Percentiles rank a stretch among this genome's conserved stretches.
Conservation (phyloP, 2,888 invertebrate species). For the Oscheius sp. region DNA sequence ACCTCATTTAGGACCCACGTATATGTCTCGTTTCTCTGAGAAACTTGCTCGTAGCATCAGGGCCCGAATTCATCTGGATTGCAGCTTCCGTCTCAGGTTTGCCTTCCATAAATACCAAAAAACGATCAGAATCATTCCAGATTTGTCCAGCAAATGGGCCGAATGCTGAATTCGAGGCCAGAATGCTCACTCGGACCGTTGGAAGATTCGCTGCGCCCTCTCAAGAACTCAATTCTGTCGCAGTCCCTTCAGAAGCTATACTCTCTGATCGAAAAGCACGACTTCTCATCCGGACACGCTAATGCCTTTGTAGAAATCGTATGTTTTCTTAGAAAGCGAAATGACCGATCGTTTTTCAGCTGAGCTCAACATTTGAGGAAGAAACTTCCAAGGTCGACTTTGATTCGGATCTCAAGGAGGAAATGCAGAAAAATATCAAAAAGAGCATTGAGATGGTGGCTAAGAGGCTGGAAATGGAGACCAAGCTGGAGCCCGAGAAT, state of each 20-base stretch:
- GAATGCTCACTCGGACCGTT: constrained; percentile 48
- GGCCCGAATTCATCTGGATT: constrained; percentile 53
- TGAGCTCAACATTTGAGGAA: constrained; percentile 64
- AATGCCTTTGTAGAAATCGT: constrained; percentile 58
- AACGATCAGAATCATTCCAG: constrained; percentile 35
- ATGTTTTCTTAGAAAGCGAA: background rate
- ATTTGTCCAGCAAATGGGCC: constrained; percentile 58
- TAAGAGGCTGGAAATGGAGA: constrained; percentile 53
- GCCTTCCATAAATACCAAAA: background rate
- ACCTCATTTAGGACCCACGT: constrained; percentile 18
- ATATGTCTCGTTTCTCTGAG: constrained; percentile 53
- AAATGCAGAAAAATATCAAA: constrained; percentile 54
- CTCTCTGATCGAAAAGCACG: constrained; percentile 83
- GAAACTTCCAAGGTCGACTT: constrained; percentile 67
- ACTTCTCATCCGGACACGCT: constrained; percentile 51
- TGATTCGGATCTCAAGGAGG: constrained; percentile 61
- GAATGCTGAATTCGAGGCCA: constrained; percentile 50
- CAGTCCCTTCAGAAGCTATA: constrained; percentile 85
- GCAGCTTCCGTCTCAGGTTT: constrained; percentile 25
- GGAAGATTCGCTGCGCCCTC: constrained; percentile 64
- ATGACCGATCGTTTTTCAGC: constrained; percentile 31
- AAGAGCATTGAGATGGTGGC: constrained; percentile 60
- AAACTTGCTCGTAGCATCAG: constrained; percentile 53
- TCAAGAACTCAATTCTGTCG: constrained; percentile 64
- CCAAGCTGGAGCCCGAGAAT: constrained; percentile 47